phyloP scores from a whole-genome alignment of 2,888 invertebrate genomes.

The Eutolmus rufibarbis region DNA sequence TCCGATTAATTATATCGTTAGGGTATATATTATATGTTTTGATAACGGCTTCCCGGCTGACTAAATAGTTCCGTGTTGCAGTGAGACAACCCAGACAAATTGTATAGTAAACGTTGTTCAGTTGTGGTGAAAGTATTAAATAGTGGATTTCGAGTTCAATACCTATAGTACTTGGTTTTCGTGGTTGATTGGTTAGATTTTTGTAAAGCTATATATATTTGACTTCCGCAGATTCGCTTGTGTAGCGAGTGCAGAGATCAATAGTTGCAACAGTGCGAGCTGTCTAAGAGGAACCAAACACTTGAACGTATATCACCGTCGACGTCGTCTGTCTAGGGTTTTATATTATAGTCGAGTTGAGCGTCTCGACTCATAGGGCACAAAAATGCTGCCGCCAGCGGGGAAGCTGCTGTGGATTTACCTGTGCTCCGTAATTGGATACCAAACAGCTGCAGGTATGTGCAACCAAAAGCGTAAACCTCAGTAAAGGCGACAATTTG shows the following conservation, averaged over 20 bases:
- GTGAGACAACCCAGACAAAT: background rate
- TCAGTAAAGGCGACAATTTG: background rate
- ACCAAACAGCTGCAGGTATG: slow-evolving; percentile 41
- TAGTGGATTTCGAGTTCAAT: background rate
- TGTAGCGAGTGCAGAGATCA: slow-evolving; percentile 19
- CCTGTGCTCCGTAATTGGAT: slow-evolving; percentile 30
- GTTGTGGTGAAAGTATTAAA: background rate
- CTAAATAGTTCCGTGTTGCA: background rate
- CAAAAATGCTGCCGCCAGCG: slow-evolving; percentile 33
- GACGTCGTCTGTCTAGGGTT: background rate
- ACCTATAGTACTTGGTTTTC: background rate
- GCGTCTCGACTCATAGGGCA: background rate
- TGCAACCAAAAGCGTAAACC: background rate
- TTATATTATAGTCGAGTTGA: background rate
- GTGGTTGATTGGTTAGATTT: background rate
- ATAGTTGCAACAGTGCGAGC: slow-evolving; percentile 19
- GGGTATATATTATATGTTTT: background rate
- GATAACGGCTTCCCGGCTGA: background rate
- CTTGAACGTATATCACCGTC: background rate
- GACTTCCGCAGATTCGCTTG: slow-evolving; percentile 6
- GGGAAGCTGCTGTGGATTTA: slow-evolving; percentile 24
- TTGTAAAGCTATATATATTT: background rate
- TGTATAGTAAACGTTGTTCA: background rate
- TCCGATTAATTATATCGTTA: background rate
- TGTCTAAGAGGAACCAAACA: background rate